A percentile compares a stretch with the other conserved stretches of the same genome.
Evolutionary conservation across 1,140 invertebrate genomes (phyloP).

Genomic region (Meloidogyne chitwoodi): DNA sequence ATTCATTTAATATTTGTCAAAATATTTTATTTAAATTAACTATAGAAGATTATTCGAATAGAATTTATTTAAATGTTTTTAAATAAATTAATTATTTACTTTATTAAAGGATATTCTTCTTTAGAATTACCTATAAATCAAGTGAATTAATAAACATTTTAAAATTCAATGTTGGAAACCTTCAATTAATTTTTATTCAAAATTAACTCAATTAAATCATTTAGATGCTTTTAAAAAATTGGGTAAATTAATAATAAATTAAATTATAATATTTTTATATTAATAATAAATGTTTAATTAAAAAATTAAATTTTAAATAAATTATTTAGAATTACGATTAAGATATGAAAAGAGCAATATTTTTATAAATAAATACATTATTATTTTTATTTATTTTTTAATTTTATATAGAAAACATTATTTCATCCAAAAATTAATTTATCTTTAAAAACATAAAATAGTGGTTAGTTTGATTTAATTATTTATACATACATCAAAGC

Average conservation of each 20-base stretch:
- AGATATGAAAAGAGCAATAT: no score
- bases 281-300: no score
- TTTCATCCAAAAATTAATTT: neutral
- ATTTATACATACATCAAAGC: slow-evolving; percentile 2
- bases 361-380: no score
- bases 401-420: neutral
- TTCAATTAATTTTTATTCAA: neutral
- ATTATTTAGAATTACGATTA: no score
- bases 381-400: no score
- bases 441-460: neutral
- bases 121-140: neutral
- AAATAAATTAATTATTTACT: neutral
- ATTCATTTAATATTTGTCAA: no score
- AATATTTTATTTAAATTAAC: neutral
- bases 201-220: neutral
- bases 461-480: neutral
- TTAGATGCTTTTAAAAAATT: neutral
- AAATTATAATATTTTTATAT: neutral
- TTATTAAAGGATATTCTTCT: neutral
- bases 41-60: slow-evolving; percentile 3
- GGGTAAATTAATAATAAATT: neutral
- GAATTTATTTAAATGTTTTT: slow-evolving; percentile 3
- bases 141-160: neutral
- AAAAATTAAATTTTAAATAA: no score
- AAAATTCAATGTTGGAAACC: neutral